Base-by-base conservation (phyloP, 2,113 vertebrate species). In the Setophaga kirtlandii region DNA sequence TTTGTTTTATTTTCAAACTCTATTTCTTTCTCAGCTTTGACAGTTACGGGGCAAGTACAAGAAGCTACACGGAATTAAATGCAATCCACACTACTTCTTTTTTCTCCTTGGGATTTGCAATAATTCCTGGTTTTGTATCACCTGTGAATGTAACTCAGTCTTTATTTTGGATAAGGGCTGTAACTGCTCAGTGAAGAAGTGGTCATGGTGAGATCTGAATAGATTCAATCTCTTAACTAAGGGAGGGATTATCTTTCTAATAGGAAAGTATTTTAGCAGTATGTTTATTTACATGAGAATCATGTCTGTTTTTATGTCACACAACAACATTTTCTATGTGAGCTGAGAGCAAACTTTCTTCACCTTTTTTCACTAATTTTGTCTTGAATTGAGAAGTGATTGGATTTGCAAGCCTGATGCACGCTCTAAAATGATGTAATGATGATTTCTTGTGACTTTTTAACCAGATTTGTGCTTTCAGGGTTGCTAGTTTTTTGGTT, bases 101-200 rank as follows among this genome's bases (percentile, higher is more conserved):
- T 58, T 96, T 97, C 89, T 97, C 95, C 83, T 94, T 95, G 94
- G 91, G 94, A 96, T 95, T 98, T 96, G 77, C 82, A 95, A 71
- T 92, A 92, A 52, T 83, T 97, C 83, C 91, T 93, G 69, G 80
- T 88, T 95, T 96, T 93, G 80, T 95, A 95, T 96, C 95, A 97
- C 96, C 95, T 97, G 84, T 87, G 94, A 93, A 97, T 95, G 77
- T 94, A 97, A 68, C 58, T 81, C 60, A 46, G 42, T 97, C 89
- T 96, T 97, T 94, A 83, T 91, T 96, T 79, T 80, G 74, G 77
- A 97, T 92, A 87, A 92, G 94, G 83, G 90, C 93, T 96, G 63
- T 79, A 92, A 90, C 86, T 79, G 37, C 82, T 91, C 73, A 67
- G 58, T 92, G 83, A 89, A 94, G 68, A 52, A 82, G 68, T 83